Base-by-base conservation (phyloP, 1,140 invertebrate species). In the Papilio machaon region DNA sequence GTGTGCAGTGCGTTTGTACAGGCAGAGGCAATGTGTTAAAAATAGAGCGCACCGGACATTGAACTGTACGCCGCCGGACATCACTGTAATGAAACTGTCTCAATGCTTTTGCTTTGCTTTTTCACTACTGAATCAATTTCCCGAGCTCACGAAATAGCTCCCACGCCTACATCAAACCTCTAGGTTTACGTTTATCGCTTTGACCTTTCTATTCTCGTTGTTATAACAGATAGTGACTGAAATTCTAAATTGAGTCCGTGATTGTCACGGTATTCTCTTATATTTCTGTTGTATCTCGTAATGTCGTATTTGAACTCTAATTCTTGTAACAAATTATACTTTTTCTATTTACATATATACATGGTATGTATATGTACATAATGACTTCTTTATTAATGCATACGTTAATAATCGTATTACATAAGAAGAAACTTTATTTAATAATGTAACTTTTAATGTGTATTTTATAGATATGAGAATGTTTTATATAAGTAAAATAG, bases 11-110 rank as follows among this genome's bases (percentile, higher is more conserved):
- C 17, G 17, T 83, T 85, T 82, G 79, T 80, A 83, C 75, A 77
- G 73, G 77, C 86, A 86, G 84, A 75, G 82, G 81, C 82, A 83
- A 85, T 83, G 83, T 80, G 87, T 89, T 93, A 93, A 91, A 92
- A 90, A 93, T 93, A 93, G 90, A 88, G 78, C 73, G 82, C 78
- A 86, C 88, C 91, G 91, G 90, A 92, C 91, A 91, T 93, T 93
- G 91, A 93, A 93, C 91, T 85, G 88, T 80, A 76, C 80, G 80
- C 80, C 83, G 85, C 88, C 87, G 90, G 89, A 92, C 91, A 90
- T 87, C 84, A 83, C 75, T 79, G 86, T 90, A 91, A 91, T 91
- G 89, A 90, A 91, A 91, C 85, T 91, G 91, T 91, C 90, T 86
- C 85, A 89, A 85, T 81, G 83, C 77, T 85, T 85, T 83, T 84